Evolutionary conservation across 2,888 invertebrate species (phyloP).

Genomic region (Cerastis leucographa): DNA sequence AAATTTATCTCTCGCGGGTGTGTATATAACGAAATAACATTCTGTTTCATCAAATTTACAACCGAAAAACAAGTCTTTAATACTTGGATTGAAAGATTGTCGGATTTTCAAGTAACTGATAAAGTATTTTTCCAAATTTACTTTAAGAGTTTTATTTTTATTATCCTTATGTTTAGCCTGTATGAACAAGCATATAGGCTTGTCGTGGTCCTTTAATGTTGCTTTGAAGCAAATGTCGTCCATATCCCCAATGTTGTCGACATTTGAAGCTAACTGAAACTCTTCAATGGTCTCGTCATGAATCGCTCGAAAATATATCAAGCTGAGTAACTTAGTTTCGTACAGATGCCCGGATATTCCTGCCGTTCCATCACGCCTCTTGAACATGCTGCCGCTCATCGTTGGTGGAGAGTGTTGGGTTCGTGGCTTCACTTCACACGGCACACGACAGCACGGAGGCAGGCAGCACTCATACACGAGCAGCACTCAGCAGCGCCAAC

Average conservation of each 20-base stretch:
- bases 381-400: neutral
- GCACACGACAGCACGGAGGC: neutral
- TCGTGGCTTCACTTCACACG: neutral
- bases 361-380: neutral
- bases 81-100: neutral
- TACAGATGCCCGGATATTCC: neutral
- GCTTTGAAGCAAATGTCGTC: constrained; percentile 9
- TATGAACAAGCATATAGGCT: neutral
- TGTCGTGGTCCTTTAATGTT: neutral
- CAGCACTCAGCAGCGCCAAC: neutral
- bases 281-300: neutral
- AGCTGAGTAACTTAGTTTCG: neutral
- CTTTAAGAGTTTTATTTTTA: neutral
- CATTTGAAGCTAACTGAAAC: constrained; percentile 6
- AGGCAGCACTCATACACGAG: neutral
- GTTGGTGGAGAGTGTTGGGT: neutral
- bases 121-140: neutral
- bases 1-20: neutral
- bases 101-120: neutral
- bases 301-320: neutral
- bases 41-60: neutral
- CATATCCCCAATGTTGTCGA: neutral
- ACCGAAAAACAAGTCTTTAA: neutral
- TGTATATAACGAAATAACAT: constrained; percentile 3
- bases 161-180: constrained; percentile 3